Percentiles rank a stretch among this genome's conserved stretches.
These are phyloP conservation scores for Meiosimyza platycephala DNA, from an alignment of 2,888 invertebrate species.

Conservation along the genomic window DNA sequence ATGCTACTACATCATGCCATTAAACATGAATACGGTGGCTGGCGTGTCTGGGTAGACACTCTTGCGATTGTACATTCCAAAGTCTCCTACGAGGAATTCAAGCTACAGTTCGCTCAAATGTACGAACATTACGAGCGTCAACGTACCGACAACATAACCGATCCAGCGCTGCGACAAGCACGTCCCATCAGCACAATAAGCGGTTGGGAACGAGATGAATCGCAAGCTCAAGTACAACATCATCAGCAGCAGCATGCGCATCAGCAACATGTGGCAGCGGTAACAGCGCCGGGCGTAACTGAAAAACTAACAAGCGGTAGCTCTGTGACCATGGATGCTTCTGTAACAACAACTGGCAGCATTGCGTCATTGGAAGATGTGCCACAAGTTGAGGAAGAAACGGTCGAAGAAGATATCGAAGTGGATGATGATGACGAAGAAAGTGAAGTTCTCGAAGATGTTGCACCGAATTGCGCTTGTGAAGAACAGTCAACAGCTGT, in stretches of 20 bases:
- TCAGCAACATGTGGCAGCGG: conserved; percentile 40
- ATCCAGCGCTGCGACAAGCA: conserved; percentile 91
- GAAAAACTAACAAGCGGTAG: neutral
- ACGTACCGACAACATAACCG: conserved; percentile 93
- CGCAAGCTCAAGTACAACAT: conserved; percentile 58
- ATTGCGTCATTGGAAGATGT: conserved; percentile 61
- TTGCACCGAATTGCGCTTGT: conserved; percentile 50
- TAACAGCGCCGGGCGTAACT: conserved; percentile 26
- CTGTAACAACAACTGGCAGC: conserved; percentile 40
- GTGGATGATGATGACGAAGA: conserved; percentile 48
- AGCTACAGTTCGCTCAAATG: conserved; percentile 97
- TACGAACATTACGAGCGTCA: conserved; percentile 95
- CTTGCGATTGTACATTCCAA: conserved; percentile 99
- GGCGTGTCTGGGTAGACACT: conserved; percentile 99
- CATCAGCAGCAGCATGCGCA: conserved; percentile 53
- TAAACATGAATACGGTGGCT: conserved; percentile 98
- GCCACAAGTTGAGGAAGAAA: conserved; percentile 52
- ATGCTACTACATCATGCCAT: conserved; percentile 99
- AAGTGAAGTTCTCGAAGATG: conserved; percentile 50
- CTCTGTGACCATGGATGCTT: conserved; percentile 44
- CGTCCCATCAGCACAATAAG: conserved; percentile 96
- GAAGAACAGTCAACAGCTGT: conserved; percentile 42
- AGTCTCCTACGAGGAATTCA: conserved; percentile 98
- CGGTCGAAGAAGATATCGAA: conserved; percentile 45
- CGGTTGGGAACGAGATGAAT: conserved; percentile 85